Evolutionary conservation across 2,797 vertebrate species (phyloP).

Genomic region (Amazona finschi): DNA sequence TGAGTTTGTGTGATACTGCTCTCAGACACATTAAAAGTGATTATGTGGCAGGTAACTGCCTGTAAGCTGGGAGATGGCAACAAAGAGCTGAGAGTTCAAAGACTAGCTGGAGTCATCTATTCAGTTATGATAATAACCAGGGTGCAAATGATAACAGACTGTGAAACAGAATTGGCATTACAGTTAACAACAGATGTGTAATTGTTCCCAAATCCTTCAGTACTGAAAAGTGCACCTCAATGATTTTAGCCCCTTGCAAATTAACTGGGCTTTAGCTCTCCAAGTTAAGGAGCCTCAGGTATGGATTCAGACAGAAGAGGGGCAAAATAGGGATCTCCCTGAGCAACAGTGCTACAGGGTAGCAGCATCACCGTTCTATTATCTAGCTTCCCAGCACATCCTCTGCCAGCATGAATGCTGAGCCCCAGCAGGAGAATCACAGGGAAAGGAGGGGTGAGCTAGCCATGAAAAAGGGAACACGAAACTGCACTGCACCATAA

Average conservation of each 20-base stretch:
- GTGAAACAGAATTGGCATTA: background rate
- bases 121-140: background rate
- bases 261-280: background rate
- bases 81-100: background rate
- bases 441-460: background rate
- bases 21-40: background rate
- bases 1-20: background rate
- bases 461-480: background rate
- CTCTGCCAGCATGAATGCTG: background rate
- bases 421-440: background rate
- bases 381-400: rapidly evolving
- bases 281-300: background rate
- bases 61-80: background rate
- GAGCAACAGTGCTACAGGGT: background rate
- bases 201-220: background rate
- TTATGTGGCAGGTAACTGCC: background rate
- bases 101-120: background rate
- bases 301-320: background rate
- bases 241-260: background rate
- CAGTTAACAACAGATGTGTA: background rate
- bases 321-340: background rate
- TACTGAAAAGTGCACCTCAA: background rate
- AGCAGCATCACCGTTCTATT: background rate
- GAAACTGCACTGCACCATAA: background rate
- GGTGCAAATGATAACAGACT: background rate